phyloP scores from a whole-genome alignment of 2,797 vertebrate genomes.

The Bradypodion pumilum region DNA sequence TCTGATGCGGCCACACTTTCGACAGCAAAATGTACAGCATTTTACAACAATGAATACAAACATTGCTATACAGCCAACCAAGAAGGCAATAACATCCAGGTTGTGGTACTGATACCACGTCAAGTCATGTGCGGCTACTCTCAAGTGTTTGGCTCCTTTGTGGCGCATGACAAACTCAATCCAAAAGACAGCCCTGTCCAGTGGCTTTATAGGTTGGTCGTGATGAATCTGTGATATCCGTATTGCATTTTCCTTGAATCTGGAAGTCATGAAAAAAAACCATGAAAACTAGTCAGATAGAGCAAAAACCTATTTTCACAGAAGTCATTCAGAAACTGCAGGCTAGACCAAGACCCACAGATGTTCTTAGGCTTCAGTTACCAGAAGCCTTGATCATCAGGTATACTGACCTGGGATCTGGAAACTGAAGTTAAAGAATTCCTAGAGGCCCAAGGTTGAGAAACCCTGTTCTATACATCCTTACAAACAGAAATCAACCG shows the following conservation, averaged over 20 bases:
- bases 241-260: conserved; percentile 80
- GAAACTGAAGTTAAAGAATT: too few species aligned
- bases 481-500: not conserved
- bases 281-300: not conserved
- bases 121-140: conserved; percentile 79
- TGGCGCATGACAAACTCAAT: conserved; percentile 85
- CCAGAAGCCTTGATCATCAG: too few species aligned
- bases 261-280: conserved; percentile 42
- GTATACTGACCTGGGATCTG: too few species aligned
- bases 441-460: too few species aligned
- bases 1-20: conserved; percentile 44
- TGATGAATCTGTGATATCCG: conserved; percentile 81
- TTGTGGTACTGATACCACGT: conserved; percentile 84
- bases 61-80: conserved; percentile 58
- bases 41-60: conserved; percentile 60
- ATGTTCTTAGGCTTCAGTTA: too few species aligned
- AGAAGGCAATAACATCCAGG: conserved; percentile 78
- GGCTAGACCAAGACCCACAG: too few species aligned
- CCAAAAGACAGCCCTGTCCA: conserved; percentile 83
- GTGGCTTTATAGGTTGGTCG: conserved; percentile 79
- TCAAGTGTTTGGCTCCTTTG: conserved; percentile 82
- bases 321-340: too few species aligned
- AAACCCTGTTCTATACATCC: not conserved
- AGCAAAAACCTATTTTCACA: not conserved
- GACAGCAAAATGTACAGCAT: conserved; percentile 58